These are phyloP conservation scores for Drosophila triauraria DNA, from an alignment of 1,140 invertebrate genomes.

Conservation along the genomic window DNA sequence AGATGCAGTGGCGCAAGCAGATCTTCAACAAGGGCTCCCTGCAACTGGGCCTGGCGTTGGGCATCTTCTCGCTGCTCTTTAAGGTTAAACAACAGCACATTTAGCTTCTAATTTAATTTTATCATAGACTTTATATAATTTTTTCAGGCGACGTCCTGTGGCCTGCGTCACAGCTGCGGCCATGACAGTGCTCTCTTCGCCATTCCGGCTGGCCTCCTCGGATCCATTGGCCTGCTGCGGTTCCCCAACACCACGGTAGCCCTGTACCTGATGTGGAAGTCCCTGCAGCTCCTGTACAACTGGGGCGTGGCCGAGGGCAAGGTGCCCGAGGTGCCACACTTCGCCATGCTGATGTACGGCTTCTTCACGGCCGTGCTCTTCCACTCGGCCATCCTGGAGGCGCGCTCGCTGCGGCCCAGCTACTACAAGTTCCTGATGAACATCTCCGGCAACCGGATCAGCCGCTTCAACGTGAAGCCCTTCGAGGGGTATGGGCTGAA, in stretches of 20 bases:
- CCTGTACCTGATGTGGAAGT: constrained; percentile 90
- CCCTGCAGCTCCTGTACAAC: constrained; percentile 88
- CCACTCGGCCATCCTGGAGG: constrained; percentile 92
- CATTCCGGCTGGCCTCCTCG: constrained; percentile 88
- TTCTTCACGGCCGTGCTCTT: constrained; percentile 92
- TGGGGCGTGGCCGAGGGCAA: constrained; percentile 86
- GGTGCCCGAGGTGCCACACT: constrained; percentile 88
- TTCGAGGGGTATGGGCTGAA: constrained; percentile 87
- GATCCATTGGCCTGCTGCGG: constrained; percentile 87
- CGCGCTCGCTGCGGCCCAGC: constrained; percentile 91
- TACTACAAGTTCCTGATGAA: constrained; percentile 93
- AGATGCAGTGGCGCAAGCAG: constrained; percentile 86
- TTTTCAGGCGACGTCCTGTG: constrained; percentile 86
- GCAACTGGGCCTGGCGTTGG: constrained; percentile 87
- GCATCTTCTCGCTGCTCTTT: constrained; percentile 87
- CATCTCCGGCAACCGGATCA: constrained; percentile 86
- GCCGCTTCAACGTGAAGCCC: constrained; percentile 73
- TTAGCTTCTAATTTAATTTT: background rate
- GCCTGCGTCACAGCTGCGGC: constrained; percentile 86
- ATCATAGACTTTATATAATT: background rate
- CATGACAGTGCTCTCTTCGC: constrained; percentile 87
- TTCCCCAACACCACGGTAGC: constrained; percentile 89
- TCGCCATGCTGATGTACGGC: constrained; percentile 89
- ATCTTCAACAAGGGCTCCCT: constrained; percentile 87
- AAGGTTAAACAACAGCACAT: constrained; percentile 86